Conservation (phyloP, 2,113 vertebrate genomes). For the Pteropus alecto region DNA sequence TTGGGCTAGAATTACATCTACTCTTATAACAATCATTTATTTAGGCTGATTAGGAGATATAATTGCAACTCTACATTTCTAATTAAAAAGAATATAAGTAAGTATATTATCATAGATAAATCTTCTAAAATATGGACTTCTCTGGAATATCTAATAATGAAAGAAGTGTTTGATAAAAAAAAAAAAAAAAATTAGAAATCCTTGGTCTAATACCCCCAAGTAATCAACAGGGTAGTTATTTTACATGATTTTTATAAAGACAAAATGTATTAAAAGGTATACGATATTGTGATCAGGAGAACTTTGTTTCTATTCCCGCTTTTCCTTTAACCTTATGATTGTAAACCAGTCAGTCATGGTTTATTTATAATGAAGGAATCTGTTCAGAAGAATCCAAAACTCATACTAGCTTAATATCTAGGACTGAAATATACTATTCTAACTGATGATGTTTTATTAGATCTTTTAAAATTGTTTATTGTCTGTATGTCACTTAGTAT, state of each 20-base stretch:
- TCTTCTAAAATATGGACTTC: constrained; percentile 8
- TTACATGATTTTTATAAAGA: background rate
- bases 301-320: background rate
- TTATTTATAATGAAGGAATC: background rate
- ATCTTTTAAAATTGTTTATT: background rate
- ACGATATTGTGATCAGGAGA: background rate
- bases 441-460: background rate
- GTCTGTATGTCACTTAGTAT: background rate
- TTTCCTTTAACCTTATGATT: background rate
- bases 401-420: constrained; percentile 7
- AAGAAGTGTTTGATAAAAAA: background rate
- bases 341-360: background rate
- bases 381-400: background rate
- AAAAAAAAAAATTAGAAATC: background rate
- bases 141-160: background rate
- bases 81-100: background rate
- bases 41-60: background rate
- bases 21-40: background rate
- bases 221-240: background rate
- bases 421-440: background rate
- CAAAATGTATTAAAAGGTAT: background rate
- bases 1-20: background rate
- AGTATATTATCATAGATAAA: background rate
- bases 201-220: background rate
- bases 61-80: background rate